Evolutionary conservation across 2,797 vertebrate species (phyloP).

Genomic region (Tolypeutes matacus): DNA sequence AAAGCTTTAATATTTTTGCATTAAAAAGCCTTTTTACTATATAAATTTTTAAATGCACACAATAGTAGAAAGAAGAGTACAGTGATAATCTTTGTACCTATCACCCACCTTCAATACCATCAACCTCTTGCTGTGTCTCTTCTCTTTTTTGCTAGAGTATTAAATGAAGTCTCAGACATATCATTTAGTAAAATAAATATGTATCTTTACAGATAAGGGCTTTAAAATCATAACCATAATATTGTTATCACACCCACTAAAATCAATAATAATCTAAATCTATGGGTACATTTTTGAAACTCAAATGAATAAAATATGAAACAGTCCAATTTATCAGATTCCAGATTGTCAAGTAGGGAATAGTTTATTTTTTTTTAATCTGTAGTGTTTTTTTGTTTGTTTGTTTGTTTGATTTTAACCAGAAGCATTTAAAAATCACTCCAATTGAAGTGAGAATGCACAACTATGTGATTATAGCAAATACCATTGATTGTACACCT

Average conservation of each 20-base stretch:
- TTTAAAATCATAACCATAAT: slow-evolving; percentile 26
- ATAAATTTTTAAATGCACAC: not conserved
- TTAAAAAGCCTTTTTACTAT: not conserved
- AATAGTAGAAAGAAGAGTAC: not conserved
- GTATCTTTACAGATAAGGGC: not conserved
- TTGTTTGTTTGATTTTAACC: not conserved
- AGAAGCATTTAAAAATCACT: slow-evolving; percentile 58
- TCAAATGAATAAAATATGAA: slow-evolving; percentile 18
- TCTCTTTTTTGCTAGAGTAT: not conserved
- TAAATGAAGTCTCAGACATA: slow-evolving; percentile 28
- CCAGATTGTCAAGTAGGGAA: not conserved
- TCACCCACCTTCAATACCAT: not conserved
- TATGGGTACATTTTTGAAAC: not conserved
- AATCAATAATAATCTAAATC: not conserved
- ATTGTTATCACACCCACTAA: not conserved
- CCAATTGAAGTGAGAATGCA: too few relatives aligned
- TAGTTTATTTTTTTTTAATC: not conserved
- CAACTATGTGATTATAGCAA: too few relatives aligned
- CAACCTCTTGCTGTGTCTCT: not conserved
- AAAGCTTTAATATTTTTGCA: not conserved
- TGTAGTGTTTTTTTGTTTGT: not conserved
- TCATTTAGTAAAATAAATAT: not conserved
- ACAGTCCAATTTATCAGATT: not conserved
- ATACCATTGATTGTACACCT: too few relatives aligned
- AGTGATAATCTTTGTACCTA: not conserved